phyloP scores from a whole-genome alignment of 2,797 vertebrate species.

The Amazona finschi region DNA sequence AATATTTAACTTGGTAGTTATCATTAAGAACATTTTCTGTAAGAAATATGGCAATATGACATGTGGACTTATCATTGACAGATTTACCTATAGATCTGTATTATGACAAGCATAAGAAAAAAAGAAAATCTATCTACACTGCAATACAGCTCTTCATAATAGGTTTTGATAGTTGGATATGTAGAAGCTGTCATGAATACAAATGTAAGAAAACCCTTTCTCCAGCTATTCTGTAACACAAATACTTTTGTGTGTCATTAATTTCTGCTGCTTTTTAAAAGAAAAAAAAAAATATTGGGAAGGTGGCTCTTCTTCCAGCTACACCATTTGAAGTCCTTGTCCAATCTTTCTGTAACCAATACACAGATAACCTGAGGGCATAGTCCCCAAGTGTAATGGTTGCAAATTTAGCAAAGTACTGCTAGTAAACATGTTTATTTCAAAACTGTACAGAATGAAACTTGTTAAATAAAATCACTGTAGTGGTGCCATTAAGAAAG shows the following conservation, averaged over 20 bases:
- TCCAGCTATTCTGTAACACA: constrained; percentile 19
- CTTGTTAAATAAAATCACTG: neutral
- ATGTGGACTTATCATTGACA: neutral
- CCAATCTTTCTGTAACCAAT: neutral
- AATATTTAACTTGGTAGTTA: constrained; percentile 11
- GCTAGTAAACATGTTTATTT: neutral
- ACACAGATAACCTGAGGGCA: neutral
- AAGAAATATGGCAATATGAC: constrained; percentile 1
- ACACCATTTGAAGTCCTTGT: neutral
- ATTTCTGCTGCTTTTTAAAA: constrained; percentile 20
- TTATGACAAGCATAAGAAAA: constrained; percentile 22
- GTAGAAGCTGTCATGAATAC: constrained; percentile 32
- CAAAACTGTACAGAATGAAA: neutral
- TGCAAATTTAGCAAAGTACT: neutral
- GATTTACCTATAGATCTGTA: constrained; percentile 49
- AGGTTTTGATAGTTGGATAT: constrained; percentile 44
- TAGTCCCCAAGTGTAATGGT: neutral
- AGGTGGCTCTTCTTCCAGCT: neutral
- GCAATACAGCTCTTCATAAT: constrained; percentile 39
- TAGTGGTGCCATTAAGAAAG: neutral
- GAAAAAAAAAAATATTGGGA: neutral
- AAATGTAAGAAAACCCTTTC: constrained; percentile 39
- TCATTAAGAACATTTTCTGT: constrained; percentile 39
- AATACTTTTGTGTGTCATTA: constrained; percentile 26
- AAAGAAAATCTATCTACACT: constrained; percentile 1